Evolutionary conservation across 2,888 invertebrate genomes (phyloP).

Genomic region (Seira ritae): DNA sequence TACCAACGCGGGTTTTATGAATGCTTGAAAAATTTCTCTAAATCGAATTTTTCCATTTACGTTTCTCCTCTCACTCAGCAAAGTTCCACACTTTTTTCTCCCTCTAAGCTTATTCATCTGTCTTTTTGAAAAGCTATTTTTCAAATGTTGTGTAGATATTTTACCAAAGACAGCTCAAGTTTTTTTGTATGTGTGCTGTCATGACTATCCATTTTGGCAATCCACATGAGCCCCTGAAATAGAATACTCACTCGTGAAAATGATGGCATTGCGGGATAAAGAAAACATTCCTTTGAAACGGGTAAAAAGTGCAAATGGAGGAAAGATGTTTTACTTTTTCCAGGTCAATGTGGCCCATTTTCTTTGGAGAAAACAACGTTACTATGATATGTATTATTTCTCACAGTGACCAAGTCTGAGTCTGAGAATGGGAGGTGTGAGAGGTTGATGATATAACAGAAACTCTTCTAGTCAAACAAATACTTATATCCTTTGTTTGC

Average conservation of each 20-base stretch:
- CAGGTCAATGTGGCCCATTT: slow-evolving; percentile 35
- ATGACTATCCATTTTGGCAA: neutral
- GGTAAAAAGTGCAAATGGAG: slow-evolving; percentile 34
- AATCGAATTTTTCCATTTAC: slow-evolving; percentile 37
- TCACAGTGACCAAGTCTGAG: too few relatives aligned
- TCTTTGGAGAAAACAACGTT: neutral
- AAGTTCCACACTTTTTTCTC: neutral
- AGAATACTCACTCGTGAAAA: neutral
- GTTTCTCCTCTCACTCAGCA: neutral
- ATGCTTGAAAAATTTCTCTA: slow-evolving; percentile 52
- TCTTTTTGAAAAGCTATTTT: slow-evolving; percentile 16
- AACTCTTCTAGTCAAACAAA: too few relatives aligned
- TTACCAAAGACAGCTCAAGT: neutral
- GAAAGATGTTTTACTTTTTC: slow-evolving; percentile 32
- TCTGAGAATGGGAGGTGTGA: too few relatives aligned
- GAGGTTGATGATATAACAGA: too few relatives aligned
- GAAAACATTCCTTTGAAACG: slow-evolving; percentile 1
- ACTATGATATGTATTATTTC: too few relatives aligned
- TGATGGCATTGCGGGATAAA: slow-evolving; percentile 16
- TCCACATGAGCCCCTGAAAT: neutral
- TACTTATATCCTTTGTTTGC: neutral
- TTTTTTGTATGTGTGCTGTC: neutral
- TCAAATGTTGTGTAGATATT: slow-evolving; percentile 2
- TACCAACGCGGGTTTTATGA: slow-evolving; percentile 56
- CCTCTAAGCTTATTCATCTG: slow-evolving; percentile 9